Conservation (phyloP, 2,888 invertebrate genomes). For the Sceliomorpha sp. region DNA sequence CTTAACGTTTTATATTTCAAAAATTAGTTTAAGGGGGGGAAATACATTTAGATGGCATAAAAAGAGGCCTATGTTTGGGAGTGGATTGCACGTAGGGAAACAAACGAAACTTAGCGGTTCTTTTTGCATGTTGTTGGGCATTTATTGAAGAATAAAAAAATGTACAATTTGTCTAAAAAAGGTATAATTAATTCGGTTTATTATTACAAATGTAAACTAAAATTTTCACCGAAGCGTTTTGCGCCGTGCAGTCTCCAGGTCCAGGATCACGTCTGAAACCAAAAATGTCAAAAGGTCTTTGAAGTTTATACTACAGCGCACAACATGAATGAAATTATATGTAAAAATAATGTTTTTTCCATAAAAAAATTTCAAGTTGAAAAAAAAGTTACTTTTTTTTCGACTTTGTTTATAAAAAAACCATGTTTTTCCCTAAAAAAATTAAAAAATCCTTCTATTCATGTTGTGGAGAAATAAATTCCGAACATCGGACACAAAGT, state of each 20-base stretch:
- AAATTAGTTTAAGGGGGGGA: constrained; percentile 3
- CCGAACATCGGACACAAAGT: constrained; percentile 4
- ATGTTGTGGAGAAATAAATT: constrained; percentile 14
- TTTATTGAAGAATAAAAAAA: background rate
- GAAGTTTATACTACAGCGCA: constrained; percentile 10
- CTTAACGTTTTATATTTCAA: no score
- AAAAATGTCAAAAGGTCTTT: constrained; percentile 13
- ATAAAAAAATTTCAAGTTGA: constrained; percentile 9
- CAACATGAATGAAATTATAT: constrained; percentile 7
- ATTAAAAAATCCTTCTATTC: constrained; percentile 10
- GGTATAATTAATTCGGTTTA: constrained; percentile 10
- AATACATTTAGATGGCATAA: background rate
- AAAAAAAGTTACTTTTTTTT: constrained; percentile 2
- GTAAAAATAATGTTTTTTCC: constrained; percentile 1
- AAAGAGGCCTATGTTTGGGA: background rate
- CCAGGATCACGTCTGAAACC: constrained; percentile 11
- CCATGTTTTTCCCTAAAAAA: constrained; percentile 1
- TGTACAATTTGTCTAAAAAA: no score
- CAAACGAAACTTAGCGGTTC: background rate
- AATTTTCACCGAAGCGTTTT: constrained; percentile 2
- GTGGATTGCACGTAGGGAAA: constrained; percentile 6
- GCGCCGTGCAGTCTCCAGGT: constrained; percentile 11
- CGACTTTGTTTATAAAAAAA: constrained; percentile 10
- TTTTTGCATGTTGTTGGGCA: constrained; percentile 11
- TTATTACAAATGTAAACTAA: constrained; percentile 3